Percentiles rank a stretch among this genome's conserved stretches.
Evolutionary conservation across 2,888 invertebrate species (phyloP).

Genomic region (Phania funesta): DNA sequence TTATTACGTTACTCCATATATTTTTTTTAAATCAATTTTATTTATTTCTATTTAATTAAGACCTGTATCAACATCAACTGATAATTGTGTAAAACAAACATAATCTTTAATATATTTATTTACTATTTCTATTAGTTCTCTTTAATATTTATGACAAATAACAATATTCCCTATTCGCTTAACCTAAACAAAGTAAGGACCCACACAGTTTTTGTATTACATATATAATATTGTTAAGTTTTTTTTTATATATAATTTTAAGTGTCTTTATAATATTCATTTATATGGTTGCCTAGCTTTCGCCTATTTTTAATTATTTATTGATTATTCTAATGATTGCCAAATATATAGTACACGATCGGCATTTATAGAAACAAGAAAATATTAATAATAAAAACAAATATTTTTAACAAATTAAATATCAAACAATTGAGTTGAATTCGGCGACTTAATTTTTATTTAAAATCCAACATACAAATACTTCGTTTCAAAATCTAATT

Average conservation of each 20-base stretch:
- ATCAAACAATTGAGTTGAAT: background rate
- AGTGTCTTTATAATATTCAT: constrained; percentile 11
- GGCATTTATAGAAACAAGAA: constrained; percentile 41
- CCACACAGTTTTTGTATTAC: background rate
- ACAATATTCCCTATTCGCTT: constrained; percentile 23
- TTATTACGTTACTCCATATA: too few relatives aligned
- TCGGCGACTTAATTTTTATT: background rate
- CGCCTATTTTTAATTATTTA: constrained; percentile 15
- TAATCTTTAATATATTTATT: too few relatives aligned
- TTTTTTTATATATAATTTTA: constrained; percentile 4
- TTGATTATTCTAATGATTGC: constrained; percentile 60
- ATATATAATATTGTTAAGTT: background rate
- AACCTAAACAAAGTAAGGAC: background rate
- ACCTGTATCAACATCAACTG: too few relatives aligned
- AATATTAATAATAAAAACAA: constrained; percentile 18
- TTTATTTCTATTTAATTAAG: too few relatives aligned
- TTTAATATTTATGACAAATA: constrained; percentile 3
- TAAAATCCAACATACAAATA: background rate
- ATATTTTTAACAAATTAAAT: background rate
- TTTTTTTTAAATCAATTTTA: too few relatives aligned
- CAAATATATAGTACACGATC: constrained; percentile 53
- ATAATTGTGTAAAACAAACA: too few relatives aligned
- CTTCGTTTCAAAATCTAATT: background rate
- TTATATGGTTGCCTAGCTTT: constrained; percentile 13
- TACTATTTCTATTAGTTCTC: background rate